Evolutionary conservation across 92 coral and sea anemone genomes (phyloP), one percentile per base, ranked within the genome.

Genomic region (Porites divaricata): DNA sequence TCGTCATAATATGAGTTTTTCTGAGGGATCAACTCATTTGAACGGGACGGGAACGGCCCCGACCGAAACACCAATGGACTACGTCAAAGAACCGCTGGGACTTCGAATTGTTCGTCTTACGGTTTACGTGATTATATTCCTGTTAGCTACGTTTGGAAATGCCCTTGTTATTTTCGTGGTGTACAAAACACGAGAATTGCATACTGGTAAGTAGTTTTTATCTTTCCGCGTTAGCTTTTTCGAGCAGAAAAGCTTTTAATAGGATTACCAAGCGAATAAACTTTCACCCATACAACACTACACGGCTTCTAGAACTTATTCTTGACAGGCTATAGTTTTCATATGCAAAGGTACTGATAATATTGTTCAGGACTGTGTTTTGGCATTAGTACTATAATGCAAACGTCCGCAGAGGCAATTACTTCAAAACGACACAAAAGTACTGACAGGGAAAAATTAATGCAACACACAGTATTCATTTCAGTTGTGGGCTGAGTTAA

Each of bases 141-240:
- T 96, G 50, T 81, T 96, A 51, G 99, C 98, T 9, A 89, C 94
- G 2, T 65, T 95, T 91, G 99, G 99, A 9, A 96, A 96, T 61
- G 80, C 96, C 24, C 87, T 96, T 85, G 99, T 96, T 62, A 85
- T 96, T 70, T 90, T 96, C 50, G 99, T 96, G 76, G 98, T 96
- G 20, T 95, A 95, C 91, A 96, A 95, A 88, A 96, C 99, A 48
- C 89, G 92, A 48, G 98, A 92, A 67, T 79, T 96, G 15, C 94
- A 95, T 49, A 93, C 98, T 69, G 99, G 99, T 96, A 84, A 86
- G 95, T 1, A 6, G 45, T 5, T 56, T 54, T 15, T 48, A 1
- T 21, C 20, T 56, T 21, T 58, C 15, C 23, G 5, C 26, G 11
- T 54, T 15, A 21, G 14, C 24, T 6, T 14, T 53, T 26, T 15